Base-by-base conservation (phyloP, 2,888 invertebrate genomes). In the Pseudococcus jackbeardsleyi region DNA sequence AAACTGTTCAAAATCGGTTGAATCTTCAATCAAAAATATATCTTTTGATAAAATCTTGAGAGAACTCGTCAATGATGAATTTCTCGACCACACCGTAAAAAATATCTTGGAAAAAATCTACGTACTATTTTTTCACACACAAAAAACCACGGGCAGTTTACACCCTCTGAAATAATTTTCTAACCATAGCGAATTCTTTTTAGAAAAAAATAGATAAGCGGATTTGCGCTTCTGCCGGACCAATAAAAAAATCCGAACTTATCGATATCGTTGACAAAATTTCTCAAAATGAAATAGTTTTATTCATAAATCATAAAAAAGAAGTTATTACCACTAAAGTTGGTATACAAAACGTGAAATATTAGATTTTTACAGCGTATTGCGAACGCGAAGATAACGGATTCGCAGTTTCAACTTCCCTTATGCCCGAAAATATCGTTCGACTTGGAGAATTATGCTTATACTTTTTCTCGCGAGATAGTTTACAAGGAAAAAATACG, bases 301-400 rank as follows among this genome's bases (percentile, higher is more conserved):
- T 59, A 59, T 59, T 59, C 59, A 59, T 59, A 59, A 59, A 19
- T 59, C n/a, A 59, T 59, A 59, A 59, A 59, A 59, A 59, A 33
- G 26, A 59, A 59, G 59, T 19, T 59, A 59, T 19, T 19, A 59
- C 59, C n/a, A 7, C 59, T 59, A 59, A 59, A 59, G 7, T 59
- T 59, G 19, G 5, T 59, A 59, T 33, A 33, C 26, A 5, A 59
- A 59, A 59, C 19, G 59, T 19, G 19, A 59, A 19, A 19, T 59
- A 59, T 19, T 59, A 19, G 6, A 59, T 59, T 59, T 59, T 59
- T 59, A 59, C 59, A 19, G 19, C 59, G n/a, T 59, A 59, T 59
- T 59, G 59, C 59, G 19, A 59, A 59, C 59, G 59, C n/a, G 19
- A 59, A 19, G 59, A 11, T 59, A 19, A 59, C 19, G 59, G 19